Conservation (phyloP, 2,888 invertebrate genomes). For the Eumerus sabulonum region DNA sequence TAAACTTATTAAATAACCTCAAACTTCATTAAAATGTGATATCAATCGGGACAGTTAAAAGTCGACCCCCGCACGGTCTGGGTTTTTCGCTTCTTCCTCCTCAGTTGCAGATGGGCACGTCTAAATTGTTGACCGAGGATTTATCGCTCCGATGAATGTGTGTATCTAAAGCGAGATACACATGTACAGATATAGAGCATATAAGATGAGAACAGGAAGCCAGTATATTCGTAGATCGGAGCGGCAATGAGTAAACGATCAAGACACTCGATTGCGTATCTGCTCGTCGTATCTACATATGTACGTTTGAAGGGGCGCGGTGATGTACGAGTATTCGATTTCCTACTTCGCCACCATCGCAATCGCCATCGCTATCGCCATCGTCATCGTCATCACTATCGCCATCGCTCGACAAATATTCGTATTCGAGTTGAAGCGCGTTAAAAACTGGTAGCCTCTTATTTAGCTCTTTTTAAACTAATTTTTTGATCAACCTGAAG, state of each 20-base stretch:
- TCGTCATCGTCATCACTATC: no score
- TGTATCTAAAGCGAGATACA: slow-evolving; percentile 42
- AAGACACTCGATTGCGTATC: slow-evolving; percentile 4
- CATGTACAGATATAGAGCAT: not conserved
- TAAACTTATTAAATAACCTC: slow-evolving; percentile 56
- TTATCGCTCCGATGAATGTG: slow-evolving; percentile 63
- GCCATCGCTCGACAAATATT: not conserved
- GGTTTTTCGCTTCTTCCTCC: not conserved
- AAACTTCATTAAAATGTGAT: slow-evolving; percentile 64
- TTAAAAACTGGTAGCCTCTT: slow-evolving; percentile 69
- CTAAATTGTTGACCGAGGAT: slow-evolving; percentile 61
- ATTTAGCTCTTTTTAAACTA: slow-evolving; percentile 67
- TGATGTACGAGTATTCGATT: slow-evolving; percentile 40
- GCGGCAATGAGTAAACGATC: slow-evolving; percentile 19
- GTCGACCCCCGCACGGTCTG: slow-evolving; percentile 16
- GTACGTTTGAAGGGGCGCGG: slow-evolving; percentile 21
- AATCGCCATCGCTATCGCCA: not conserved
- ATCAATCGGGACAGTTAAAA: slow-evolving; percentile 51
- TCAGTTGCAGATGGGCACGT: slow-evolving; percentile 58
- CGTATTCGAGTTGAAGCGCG: slow-evolving; percentile 55
- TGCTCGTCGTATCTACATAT: no score
- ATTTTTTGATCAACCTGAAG: slow-evolving; percentile 70
- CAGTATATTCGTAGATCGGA: slow-evolving; percentile 23
- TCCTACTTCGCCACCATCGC: slow-evolving; percentile 46
- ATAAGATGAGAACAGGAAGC: not conserved